Evolutionary conservation across 2,113 vertebrate genomes (phyloP).

Genomic region (Galeopterus variegatus): DNA sequence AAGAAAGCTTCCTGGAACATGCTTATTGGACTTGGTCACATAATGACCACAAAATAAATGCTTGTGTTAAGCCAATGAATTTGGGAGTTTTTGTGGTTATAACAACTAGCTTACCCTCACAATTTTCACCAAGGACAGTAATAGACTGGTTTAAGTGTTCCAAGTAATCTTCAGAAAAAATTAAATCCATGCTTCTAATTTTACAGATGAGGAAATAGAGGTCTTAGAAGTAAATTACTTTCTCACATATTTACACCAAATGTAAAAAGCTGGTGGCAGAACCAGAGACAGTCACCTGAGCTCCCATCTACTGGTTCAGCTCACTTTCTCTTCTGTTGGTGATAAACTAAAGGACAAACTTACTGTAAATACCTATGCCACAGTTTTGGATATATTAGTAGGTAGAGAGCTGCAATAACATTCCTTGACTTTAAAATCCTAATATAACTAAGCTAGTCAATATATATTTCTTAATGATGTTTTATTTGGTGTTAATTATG

Average conservation of each 20-base stretch:
- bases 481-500: background rate
- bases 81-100: background rate
- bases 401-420: background rate
- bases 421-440: background rate
- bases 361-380: background rate
- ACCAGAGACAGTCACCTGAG: background rate
- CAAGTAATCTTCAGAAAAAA: background rate
- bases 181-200: background rate
- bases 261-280: background rate
- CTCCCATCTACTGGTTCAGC: background rate
- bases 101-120: background rate
- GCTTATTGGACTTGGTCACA: background rate
- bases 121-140: background rate
- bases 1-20: background rate
- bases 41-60: background rate
- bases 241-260: background rate
- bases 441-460: background rate
- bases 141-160: background rate
- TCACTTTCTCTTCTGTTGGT: background rate
- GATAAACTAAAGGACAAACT: background rate
- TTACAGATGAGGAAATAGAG: background rate
- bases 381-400: slow-evolving; percentile 4
- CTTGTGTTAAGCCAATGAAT: background rate
- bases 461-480: background rate
- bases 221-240: background rate